Evolutionary conservation across 2,888 invertebrate genomes (phyloP), one percentile per base, ranked within the genome.

Genomic region (Prostheceraeus crozeri): DNA sequence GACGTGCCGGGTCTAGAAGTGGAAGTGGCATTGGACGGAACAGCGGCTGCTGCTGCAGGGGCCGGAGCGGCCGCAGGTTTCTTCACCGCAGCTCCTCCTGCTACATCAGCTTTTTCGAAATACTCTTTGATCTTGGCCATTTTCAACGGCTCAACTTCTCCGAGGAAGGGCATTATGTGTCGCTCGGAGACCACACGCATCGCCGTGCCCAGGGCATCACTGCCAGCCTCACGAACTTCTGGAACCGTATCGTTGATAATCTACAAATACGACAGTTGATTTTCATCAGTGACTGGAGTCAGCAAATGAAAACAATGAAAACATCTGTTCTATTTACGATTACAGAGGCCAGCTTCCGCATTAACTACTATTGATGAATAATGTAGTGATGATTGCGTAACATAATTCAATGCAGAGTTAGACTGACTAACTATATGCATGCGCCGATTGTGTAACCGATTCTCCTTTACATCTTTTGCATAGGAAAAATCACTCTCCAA

Each of bases 181-280:
- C 71, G 94, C 91, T 96, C 94, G 1, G 93, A 87, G 10, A 94
- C 86, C 2, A 93, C 82, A 76, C 91, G 93, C 80, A 90, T 85
- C 0, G 89, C 84, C 0, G 90, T 91, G 8, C 96, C 98, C 14
- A 98, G 76, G 0, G 94, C 93, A 72, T 89, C 87, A 0, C 89
- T 89, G 0, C 91, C 85, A 60, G 86, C 85, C 72, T 98, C 96
- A 68, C 96, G 81, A 0, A 96, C 96, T 1, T 82, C 82, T 0
- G 89, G 88, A 79, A 94, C 91, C 79, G 81, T 71, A 76, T 82
- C 79, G 64, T 70, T 74, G 10, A 73, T 67, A 3, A 56, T n/a
- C n/a, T n/a, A n/a, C n/a, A n/a, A n/a, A n/a, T n/a, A n/a, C n/a
- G n/a, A n/a, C n/a, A n/a, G n/a, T n/a, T n/a, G n/a, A n/a, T n/a